Evolutionary conservation across 2,888 invertebrate species (phyloP).

Genomic region (Cheilosia pagana): DNA sequence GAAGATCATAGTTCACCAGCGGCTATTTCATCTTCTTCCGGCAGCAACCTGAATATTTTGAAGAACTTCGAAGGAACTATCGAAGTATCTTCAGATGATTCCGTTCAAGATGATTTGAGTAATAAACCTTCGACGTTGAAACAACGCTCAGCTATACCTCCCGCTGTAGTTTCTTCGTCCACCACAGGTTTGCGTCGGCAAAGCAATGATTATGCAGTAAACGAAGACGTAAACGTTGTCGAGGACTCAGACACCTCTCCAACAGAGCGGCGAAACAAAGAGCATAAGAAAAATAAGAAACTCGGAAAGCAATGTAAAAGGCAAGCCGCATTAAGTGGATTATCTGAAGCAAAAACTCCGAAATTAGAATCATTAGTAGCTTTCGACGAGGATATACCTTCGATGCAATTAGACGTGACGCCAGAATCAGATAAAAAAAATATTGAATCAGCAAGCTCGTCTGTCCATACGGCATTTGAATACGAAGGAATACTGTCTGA

Average conservation of each 20-base stretch:
- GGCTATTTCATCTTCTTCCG: constrained; percentile 4
- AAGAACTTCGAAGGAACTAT: constrained; percentile 51
- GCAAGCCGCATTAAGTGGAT: constrained; percentile 1
- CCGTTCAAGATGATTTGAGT: constrained; percentile 11
- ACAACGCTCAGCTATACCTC: background rate
- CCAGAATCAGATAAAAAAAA: constrained; percentile 44
- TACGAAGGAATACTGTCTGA: constrained; percentile 50
- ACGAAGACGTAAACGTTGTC: constrained; percentile 1
- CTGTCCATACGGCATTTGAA: constrained; percentile 22
- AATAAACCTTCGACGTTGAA: background rate
- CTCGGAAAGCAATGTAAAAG: constrained; percentile 54
- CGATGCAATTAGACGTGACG: constrained; percentile 6
- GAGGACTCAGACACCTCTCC: constrained; percentile 27
- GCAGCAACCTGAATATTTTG: constrained; percentile 12
- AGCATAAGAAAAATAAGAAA: constrained; percentile 60
- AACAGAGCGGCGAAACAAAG: constrained; percentile 43
- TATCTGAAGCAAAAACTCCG: constrained; percentile 19
- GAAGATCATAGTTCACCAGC: constrained; percentile 27
- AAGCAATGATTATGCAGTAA: background rate
- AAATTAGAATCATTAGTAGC: background rate
- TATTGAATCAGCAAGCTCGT: constrained; percentile 42
- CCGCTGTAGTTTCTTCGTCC: constrained; percentile 25
- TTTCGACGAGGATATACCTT: constrained; percentile 5
- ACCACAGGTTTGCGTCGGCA: constrained; percentile 22
- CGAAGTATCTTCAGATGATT: constrained; percentile 69